A percentile compares a stretch with the other conserved stretches of the same genome.
Conservation (phyloP, 2,888 invertebrate species). For the Teleiodes luculella region DNA sequence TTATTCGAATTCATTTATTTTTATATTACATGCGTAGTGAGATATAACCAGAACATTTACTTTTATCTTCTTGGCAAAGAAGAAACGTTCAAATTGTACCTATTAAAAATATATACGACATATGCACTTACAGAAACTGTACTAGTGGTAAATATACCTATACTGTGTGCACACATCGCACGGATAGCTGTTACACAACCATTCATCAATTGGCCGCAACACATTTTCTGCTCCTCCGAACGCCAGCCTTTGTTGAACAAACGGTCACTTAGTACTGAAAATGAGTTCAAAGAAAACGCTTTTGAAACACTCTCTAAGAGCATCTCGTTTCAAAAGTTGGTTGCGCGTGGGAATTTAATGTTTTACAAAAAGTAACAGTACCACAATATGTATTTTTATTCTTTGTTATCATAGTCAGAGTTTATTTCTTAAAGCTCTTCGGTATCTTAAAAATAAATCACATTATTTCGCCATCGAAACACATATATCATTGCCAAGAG, state of each 20-base stretch:
- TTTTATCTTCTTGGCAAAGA: background rate
- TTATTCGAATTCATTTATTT: too few relatives aligned
- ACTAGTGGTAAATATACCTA: background rate
- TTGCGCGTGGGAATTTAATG: background rate
- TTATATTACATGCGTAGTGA: too few relatives aligned
- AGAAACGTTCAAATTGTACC: too few relatives aligned
- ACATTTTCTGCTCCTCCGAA: conserved; percentile 1
- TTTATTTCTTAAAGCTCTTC: too few relatives aligned
- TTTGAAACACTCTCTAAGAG: background rate
- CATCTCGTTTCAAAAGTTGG: background rate
- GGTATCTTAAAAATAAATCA: too few relatives aligned
- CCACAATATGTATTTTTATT: too few relatives aligned
- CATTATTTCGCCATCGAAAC: too few relatives aligned
- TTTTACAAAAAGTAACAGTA: background rate
- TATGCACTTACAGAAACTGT: background rate
- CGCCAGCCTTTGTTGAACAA: conserved; percentile 5
- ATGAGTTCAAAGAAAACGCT: conserved; percentile 6
- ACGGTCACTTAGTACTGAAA: conserved; percentile 3
- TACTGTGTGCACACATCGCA: background rate
- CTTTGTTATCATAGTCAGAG: too few relatives aligned
- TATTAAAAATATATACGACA: background rate
- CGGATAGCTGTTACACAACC: conserved; percentile 3
- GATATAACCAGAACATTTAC: too few relatives aligned
- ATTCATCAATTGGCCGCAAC: conserved; percentile 8
- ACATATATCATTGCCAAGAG: background rate